phyloP scores from a whole-genome alignment of 2,113 vertebrate species.

The Fulmarus glacialis region DNA sequence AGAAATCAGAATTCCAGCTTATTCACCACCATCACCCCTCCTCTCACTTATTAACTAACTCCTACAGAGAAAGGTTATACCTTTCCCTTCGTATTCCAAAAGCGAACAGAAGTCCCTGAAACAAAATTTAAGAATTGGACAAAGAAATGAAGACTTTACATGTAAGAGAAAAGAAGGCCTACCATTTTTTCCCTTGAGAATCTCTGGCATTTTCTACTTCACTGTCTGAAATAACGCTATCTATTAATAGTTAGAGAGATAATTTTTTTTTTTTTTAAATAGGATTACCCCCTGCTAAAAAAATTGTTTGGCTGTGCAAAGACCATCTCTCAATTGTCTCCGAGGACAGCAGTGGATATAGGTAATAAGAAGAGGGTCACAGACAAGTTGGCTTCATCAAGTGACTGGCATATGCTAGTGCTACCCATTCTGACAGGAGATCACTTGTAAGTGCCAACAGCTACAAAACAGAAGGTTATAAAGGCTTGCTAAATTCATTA shows the following conservation, averaged over 20 bases:
- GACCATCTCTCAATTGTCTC: neutral
- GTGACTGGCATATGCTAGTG: constrained; percentile 71
- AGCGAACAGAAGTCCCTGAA: neutral
- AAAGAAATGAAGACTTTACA: neutral
- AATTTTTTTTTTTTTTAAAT: neutral
- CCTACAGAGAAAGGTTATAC: neutral
- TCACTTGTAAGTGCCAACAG: constrained; percentile 75
- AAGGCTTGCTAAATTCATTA: constrained; percentile 81
- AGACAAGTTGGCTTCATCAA: constrained; percentile 57
- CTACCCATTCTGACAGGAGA: constrained; percentile 73
- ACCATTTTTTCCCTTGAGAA: neutral
- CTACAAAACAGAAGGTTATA: constrained; percentile 73
- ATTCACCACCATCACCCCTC: neutral
- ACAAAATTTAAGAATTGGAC: neutral
- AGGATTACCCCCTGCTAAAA: constrained; percentile 21
- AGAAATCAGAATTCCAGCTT: neutral
- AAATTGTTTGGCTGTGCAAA: neutral
- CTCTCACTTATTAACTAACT: neutral
- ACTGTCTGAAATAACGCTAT: neutral
- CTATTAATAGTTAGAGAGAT: neutral
- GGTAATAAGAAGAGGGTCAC: constrained; percentile 63
- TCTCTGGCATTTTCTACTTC: neutral
- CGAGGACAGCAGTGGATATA: neutral
- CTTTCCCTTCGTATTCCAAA: neutral
- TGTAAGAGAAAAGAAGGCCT: neutral